Evolutionary conservation across 2,888 invertebrate species (phyloP).

Genomic region (Ectemnius cavifrons): DNA sequence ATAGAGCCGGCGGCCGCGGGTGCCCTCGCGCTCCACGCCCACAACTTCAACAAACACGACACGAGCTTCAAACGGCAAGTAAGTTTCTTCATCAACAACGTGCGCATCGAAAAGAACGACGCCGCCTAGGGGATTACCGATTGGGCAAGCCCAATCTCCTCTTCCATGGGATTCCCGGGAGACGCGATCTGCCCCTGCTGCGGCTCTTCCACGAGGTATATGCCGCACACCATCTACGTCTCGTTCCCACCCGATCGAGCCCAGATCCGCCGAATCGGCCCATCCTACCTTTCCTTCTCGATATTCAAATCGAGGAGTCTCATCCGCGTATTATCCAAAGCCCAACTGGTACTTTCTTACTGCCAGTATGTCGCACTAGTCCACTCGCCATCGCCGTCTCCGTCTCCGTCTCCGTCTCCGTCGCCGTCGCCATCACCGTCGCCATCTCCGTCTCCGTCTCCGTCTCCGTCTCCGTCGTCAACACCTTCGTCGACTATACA

Average conservation of each 20-base stretch:
- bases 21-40: conserved; percentile 76
- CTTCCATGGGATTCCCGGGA: conserved; percentile 6
- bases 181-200: not conserved
- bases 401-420: not conserved
- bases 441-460: not conserved
- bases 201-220: not conserved
- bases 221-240: not conserved
- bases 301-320: not conserved
- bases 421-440: not conserved
- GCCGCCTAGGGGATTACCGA: conserved; percentile 62
- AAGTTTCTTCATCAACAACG: conserved; percentile 91
- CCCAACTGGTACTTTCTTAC: too few relatives aligned
- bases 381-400: not conserved
- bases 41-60: conserved; percentile 83
- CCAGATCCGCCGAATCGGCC: not conserved
- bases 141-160: conserved; percentile 14
- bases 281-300: not conserved
- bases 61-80: conserved; percentile 89
- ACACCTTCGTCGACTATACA: not conserved
- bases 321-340: too few relatives aligned
- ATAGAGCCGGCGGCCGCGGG: conserved; percentile 75
- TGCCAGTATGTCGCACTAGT: too few relatives aligned
- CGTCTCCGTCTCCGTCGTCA: conserved; percentile 1
- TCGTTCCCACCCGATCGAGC: not conserved
- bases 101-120: conserved; percentile 87